Evolutionary conservation across 2,113 vertebrate species (phyloP), one percentile per base, ranked within the genome.

Genomic region (Trematocara stigmaticum): DNA sequence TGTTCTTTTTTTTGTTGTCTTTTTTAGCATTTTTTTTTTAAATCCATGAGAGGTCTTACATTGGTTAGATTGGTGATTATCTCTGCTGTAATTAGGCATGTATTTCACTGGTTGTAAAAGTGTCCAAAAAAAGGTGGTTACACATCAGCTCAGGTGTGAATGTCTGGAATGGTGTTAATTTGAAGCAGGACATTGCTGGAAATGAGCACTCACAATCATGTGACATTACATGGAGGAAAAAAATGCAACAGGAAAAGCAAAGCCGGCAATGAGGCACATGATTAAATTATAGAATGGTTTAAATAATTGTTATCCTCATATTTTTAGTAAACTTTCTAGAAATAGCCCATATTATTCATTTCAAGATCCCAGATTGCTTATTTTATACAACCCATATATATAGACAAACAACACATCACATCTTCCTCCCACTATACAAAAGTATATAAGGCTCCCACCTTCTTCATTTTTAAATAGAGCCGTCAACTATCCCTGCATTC

Each of bases 111-210:
- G 59, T 42, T 76, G 35, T 20, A 42, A 71, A 31, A 35, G 31
- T 47, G 52, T 53, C 42, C 18, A 29, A 69, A 61, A 49, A 74
- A 20, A 34, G 2, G 3, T 81, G 80, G 42, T 61, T 69, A 66
- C 84, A 85, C 34, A 34, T 86, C 87, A 83, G 45, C 71, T 79
- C 59, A 74, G 78, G 84, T 87, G 88, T 91, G 88, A 90, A 92
- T 81, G 49, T 78, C 83, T 61, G n/a, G 23, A 45, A 64, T 57
- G 85, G 91, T 89, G 89, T 88, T 88, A 90, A 89, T 87, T 78
- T 87, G 82, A 90, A 88, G 66, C 80, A 16, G 83, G 83, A 81
- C 71, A 52, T 59, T 64, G 79, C 20, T 81, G 71, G 82, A 84
- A 85, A 64, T 71, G 55, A 82, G 79, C 31, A 57, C 2, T 23